Conservation (phyloP, 2,888 invertebrate species). For the Heliconius erato region DNA sequence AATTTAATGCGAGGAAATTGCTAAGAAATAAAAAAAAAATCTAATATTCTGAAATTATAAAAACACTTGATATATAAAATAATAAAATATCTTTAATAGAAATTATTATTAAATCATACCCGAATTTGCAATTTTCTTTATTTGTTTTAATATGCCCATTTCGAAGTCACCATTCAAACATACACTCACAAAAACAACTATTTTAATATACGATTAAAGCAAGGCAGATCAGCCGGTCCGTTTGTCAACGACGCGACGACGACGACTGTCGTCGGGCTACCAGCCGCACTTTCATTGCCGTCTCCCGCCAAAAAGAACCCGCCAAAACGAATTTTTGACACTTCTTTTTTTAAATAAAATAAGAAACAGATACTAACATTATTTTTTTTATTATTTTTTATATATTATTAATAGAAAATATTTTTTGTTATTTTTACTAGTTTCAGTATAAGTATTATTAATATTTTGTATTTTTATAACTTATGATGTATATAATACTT, state of each 20-base stretch:
- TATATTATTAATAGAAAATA: too few species aligned
- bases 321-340: too few species aligned
- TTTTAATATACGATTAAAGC: constrained; percentile 31
- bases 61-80: not conserved
- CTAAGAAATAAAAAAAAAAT: not conserved
- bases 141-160: constrained; percentile 82
- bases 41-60: not conserved
- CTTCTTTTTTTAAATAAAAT: too few species aligned
- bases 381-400: too few species aligned
- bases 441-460: not conserved
- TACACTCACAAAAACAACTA: constrained; percentile 51
- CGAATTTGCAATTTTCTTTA: constrained; percentile 76
- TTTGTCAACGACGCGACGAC: constrained; percentile 57
- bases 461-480: not conserved
- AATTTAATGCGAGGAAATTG: not conserved
- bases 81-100: not conserved
- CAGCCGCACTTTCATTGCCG: constrained; percentile 70
- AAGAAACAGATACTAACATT: too few species aligned
- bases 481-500: constrained; percentile 74
- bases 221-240: constrained; percentile 44
- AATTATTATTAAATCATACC: constrained; percentile 64
- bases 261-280: constrained; percentile 65
- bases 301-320: constrained; percentile 69
- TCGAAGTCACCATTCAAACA: constrained; percentile 50
- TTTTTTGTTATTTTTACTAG: not conserved